phyloP scores from a whole-genome alignment of 92 coral and sea anemone genomes.

The Porites lobata region DNA sequence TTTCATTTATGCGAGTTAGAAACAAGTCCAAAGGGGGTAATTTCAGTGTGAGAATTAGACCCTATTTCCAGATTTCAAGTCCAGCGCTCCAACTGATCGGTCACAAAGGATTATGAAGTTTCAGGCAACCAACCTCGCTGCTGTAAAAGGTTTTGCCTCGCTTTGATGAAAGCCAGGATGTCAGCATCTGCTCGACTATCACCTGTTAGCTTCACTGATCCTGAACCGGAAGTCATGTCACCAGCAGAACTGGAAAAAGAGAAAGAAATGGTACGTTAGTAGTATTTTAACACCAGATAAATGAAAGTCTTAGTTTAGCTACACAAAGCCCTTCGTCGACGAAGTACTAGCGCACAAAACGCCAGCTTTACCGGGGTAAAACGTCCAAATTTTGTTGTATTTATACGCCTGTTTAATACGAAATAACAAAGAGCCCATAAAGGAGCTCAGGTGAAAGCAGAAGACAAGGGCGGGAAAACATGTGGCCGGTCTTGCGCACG shows the following conservation, averaged over 20 bases:
- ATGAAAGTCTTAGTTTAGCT: too few species aligned
- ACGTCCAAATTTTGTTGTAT: not conserved
- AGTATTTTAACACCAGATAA: not conserved
- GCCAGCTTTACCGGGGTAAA: not conserved
- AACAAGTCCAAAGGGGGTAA: too few species aligned
- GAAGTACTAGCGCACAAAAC: not conserved
- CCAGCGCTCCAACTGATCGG: too few species aligned
- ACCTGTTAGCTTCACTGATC: constrained; percentile 79
- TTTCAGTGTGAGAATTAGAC: too few species aligned
- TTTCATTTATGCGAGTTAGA: too few species aligned
- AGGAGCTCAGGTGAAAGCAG: not conserved
- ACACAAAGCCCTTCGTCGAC: too few species aligned
- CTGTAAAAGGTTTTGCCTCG: constrained; percentile 91
- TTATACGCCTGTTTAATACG: not conserved
- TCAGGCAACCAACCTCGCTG: constrained; percentile 75
- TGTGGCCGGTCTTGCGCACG: too few species aligned
- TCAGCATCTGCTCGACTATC: constrained; percentile 96
- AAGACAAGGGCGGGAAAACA: not conserved
- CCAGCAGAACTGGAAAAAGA: constrained; percentile 43
- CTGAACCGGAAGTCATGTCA: constrained; percentile 39
- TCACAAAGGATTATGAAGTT: not conserved
- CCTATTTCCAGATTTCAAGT: too few species aligned
- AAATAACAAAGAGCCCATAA: too few species aligned
- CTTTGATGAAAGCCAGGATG: constrained; percentile 93
- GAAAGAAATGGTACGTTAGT: not conserved